Base-by-base conservation (phyloP, 30 jellyfish, hydroid and myxozoan species). In the Hydra vulgaris region DNA sequence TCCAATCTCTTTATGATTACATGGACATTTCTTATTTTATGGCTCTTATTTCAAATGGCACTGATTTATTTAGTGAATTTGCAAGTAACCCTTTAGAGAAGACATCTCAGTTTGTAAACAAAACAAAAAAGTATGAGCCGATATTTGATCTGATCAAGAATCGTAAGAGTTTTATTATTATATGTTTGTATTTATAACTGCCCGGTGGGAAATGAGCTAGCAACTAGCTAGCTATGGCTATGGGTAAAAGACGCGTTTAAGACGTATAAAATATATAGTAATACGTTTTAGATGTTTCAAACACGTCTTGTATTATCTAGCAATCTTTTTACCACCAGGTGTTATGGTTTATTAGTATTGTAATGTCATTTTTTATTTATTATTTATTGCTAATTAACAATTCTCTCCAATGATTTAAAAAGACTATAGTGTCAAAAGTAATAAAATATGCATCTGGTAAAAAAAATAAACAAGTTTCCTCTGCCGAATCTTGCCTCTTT, bases 1-100 rank as follows among this genome's bases (percentile, higher is more conserved):
- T 80, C 70, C 87, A 70, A 66, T 67, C 83, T 25, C 70, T 80
- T 24, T 80, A 80, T 27, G 87, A 80, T 23, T 66, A 80, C 21
- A 66, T 80, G 15, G 87, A 70, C 27, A 27, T 80, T 23, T 21
- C 81, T 19, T 66, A 8, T 0, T 53, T 18, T 69, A 80, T 80
- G 85, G 66, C 54, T 5, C 22, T 26, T 23, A 25, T 73, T 7
- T 26, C 54, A 19, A 73, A 73, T 73, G 75, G 75, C 27, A 21
- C 66, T 4, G 68, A 61, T 54, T 25, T 24, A 0, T 80, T 80
- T 66, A 80, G 81, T 25, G 83, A 80, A 0, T 80, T 80, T 66
- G 22, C 70, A 12, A 53, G 70, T n/a, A 26, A 70, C n/a, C 87
- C 87, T 3, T 19, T 24, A n/a, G 54, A 23, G 18, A 8, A 53